These are phyloP conservation scores for Toxotes jaculatrix DNA, from an alignment of 2,113 vertebrate species.

Conservation along the genomic window DNA sequence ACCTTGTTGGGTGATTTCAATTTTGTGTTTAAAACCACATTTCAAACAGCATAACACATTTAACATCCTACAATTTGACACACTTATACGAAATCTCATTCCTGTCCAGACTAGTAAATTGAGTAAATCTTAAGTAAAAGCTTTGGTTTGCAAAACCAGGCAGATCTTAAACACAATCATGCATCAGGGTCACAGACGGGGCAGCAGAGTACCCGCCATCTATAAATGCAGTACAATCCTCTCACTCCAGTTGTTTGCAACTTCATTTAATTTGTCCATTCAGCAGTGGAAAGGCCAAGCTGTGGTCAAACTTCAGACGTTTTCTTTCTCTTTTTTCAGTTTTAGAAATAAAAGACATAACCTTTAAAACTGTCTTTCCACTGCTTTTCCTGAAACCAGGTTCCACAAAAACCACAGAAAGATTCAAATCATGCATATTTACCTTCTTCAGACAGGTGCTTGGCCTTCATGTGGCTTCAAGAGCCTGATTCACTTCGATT, in stretches of 20 bases:
- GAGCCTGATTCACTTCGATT: background rate
- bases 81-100: background rate
- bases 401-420: slow-evolving; percentile 11
- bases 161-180: background rate
- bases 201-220: background rate
- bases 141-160: background rate
- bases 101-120: background rate
- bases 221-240: background rate
- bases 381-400: background rate
- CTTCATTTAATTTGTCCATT: slow-evolving; percentile 26
- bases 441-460: slow-evolving; percentile 1
- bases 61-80: background rate
- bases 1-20: background rate
- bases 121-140: background rate
- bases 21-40: background rate
- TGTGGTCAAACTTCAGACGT: slow-evolving; percentile 29
- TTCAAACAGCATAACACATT: background rate
- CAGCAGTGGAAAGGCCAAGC: slow-evolving; percentile 35
- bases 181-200: background rate
- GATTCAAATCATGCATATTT: slow-evolving; percentile 16
- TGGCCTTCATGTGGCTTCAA: slow-evolving; percentile 31
- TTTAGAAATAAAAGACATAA: slow-evolving; percentile 35
- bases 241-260: background rate
- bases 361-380: slow-evolving; percentile 49
- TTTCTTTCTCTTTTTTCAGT: slow-evolving; percentile 16